Conservation (phyloP, 2,888 invertebrate genomes). For the Pristionchus maxplancki region DNA sequence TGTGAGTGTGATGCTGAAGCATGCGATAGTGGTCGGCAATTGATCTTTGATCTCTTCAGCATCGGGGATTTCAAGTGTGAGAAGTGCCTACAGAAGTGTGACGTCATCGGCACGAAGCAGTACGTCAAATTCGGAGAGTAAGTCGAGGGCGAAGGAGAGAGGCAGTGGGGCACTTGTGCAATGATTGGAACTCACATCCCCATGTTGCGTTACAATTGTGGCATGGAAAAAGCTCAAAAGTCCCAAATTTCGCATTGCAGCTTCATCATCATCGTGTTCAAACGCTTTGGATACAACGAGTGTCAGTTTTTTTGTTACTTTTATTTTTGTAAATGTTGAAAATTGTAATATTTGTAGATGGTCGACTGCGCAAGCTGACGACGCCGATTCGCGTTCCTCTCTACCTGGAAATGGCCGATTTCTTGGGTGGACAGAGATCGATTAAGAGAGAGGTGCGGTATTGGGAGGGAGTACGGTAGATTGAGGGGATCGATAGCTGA, state of each 20-base stretch:
- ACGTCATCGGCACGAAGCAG: neutral
- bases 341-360: neutral
- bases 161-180: too few relatives aligned
- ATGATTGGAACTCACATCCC: too few relatives aligned
- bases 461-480: neutral
- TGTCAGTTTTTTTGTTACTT: neutral
- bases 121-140: conserved; percentile 17
- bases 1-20: neutral
- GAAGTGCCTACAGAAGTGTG: neutral
- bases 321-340: neutral
- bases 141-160: too few relatives aligned
- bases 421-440: neutral
- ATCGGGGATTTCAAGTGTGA: conserved; percentile 38
- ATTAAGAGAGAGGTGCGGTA: neutral
- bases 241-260: too few relatives aligned
- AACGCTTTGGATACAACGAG: neutral
- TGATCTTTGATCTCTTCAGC: neutral
- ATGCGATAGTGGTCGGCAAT: neutral
- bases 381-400: conserved; percentile 9
- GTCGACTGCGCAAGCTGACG: neutral
- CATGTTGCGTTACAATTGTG: too few relatives aligned
- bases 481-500: neutral
- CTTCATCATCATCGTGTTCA: conserved; percentile 26
- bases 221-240: too few relatives aligned
- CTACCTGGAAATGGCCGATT: neutral